Evolutionary conservation across 2,888 invertebrate genomes (phyloP).

Genomic region (Neoitamus cyanurus): DNA sequence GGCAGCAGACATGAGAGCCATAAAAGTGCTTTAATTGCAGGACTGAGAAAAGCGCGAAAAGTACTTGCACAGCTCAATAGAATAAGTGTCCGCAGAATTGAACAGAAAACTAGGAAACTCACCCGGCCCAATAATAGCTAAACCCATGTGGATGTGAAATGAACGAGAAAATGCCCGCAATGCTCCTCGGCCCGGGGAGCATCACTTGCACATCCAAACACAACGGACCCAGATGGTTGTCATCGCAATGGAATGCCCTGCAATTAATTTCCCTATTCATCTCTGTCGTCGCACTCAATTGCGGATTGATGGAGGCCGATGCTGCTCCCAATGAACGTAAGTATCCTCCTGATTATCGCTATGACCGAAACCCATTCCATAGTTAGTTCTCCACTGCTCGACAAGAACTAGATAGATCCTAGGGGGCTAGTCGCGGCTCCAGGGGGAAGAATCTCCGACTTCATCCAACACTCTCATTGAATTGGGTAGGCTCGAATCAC

Average conservation of each 20-base stretch:
- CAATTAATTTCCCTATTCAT: slow-evolving; percentile 32
- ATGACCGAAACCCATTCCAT: neutral
- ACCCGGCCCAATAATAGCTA: neutral
- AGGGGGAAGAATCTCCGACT: neutral
- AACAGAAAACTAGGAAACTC: neutral
- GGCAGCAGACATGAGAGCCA: neutral
- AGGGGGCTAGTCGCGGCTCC: neutral
- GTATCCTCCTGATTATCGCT: slow-evolving; percentile 13
- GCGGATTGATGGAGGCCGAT: slow-evolving; percentile 22
- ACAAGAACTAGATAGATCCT: neutral
- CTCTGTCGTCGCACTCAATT: neutral
- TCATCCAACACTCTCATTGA: neutral
- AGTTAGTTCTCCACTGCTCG: neutral
- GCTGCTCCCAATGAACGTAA: slow-evolving; percentile 50
- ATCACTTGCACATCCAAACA: neutral
- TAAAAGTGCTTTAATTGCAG: neutral
- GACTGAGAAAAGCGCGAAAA: neutral
- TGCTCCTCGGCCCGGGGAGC: slow-evolving; percentile 45
- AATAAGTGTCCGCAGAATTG: neutral
- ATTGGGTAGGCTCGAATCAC: neutral
- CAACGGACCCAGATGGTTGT: slow-evolving; percentile 43
- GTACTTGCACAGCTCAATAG: neutral
- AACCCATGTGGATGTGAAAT: slow-evolving; percentile 46
- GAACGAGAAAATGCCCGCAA: slow-evolving; percentile 46
- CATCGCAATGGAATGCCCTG: slow-evolving; percentile 24